Percentiles rank a stretch among this genome's conserved stretches.
Conservation (phyloP, 2,888 invertebrate species). For the Eulithis prunata region DNA sequence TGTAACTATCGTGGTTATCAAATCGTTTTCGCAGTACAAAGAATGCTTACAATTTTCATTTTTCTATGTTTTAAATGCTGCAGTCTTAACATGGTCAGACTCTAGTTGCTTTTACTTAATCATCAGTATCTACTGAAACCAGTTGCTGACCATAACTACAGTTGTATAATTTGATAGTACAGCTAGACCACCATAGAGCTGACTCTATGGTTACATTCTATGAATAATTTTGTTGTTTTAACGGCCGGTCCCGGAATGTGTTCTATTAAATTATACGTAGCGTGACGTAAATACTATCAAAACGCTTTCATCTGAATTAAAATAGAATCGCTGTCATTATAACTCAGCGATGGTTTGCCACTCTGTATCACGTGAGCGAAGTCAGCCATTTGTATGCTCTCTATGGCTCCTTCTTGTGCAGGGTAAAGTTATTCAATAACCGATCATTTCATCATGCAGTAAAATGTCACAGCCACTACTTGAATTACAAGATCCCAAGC, state of each 20-base stretch:
- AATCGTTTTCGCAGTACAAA: no score
- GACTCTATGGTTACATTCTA: constrained; percentile 13
- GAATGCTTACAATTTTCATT: no score
- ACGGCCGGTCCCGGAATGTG: constrained; percentile 30
- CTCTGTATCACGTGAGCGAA: constrained; percentile 19
- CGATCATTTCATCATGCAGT: constrained; percentile 2
- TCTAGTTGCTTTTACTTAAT: constrained; percentile 3
- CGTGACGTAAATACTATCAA: constrained; percentile 26
- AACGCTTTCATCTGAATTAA: constrained; percentile 30
- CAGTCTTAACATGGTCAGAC: no score
- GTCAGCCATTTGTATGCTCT: constrained; percentile 8
- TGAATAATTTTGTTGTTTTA: constrained; percentile 35
- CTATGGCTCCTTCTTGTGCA: constrained; percentile 7
- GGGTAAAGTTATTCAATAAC: constrained; percentile 5
- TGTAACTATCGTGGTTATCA: no score
- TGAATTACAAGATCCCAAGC: constrained; percentile 17
- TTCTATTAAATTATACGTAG: constrained; percentile 31
- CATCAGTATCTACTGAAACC: not conserved
- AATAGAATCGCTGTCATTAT: constrained; percentile 32
- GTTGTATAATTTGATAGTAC: constrained; percentile 27
- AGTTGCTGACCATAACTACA: not conserved
- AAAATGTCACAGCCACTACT: constrained; percentile 18
- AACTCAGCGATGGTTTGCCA: constrained; percentile 21
- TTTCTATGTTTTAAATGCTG: no score
- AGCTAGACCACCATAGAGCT: constrained; percentile 9